These are phyloP conservation scores for Epirrita christyi DNA, from an alignment of 2,888 invertebrate genomes.

Conservation along the genomic window DNA sequence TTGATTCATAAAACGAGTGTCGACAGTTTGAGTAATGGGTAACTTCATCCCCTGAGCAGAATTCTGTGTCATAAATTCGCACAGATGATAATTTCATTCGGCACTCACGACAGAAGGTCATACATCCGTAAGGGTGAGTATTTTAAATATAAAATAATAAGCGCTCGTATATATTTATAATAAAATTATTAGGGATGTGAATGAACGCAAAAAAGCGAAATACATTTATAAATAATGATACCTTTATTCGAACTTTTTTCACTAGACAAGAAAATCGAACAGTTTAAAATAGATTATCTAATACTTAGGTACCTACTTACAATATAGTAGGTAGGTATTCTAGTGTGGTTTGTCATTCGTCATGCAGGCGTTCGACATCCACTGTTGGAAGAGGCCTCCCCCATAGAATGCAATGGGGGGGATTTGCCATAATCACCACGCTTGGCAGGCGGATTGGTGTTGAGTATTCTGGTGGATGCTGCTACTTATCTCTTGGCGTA, in stretches of 20 bases:
- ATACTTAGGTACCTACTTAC: background rate
- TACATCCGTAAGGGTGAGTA: conserved; percentile 56
- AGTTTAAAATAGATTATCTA: background rate
- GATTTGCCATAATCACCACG: too few species aligned
- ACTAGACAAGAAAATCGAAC: too few species aligned
- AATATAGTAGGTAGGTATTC: too few species aligned
- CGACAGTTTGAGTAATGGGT: conserved; percentile 50
- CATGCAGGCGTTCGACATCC: too few species aligned
- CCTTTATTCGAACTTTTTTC: too few species aligned
- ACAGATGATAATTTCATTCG: conserved; percentile 66
- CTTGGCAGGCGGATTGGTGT: too few species aligned
- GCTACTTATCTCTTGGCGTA: too few species aligned
- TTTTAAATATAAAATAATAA: conserved; percentile 47
- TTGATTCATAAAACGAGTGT: conserved; percentile 35
- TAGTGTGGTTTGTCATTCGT: too few species aligned
- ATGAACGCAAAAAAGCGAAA: background rate
- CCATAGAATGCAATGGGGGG: too few species aligned
- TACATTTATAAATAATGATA: background rate
- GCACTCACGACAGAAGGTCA: conserved; percentile 60
- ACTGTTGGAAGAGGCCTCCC: too few species aligned
- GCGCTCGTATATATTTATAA: conserved; percentile 32
- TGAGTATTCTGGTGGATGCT: too few species aligned
- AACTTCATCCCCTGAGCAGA: conserved; percentile 37
- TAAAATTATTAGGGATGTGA: conserved; percentile 23
- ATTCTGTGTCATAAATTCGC: conserved; percentile 45